These are phyloP conservation scores for Chironomus riparius DNA, from an alignment of 2,888 invertebrate species.

Conservation along the genomic window DNA sequence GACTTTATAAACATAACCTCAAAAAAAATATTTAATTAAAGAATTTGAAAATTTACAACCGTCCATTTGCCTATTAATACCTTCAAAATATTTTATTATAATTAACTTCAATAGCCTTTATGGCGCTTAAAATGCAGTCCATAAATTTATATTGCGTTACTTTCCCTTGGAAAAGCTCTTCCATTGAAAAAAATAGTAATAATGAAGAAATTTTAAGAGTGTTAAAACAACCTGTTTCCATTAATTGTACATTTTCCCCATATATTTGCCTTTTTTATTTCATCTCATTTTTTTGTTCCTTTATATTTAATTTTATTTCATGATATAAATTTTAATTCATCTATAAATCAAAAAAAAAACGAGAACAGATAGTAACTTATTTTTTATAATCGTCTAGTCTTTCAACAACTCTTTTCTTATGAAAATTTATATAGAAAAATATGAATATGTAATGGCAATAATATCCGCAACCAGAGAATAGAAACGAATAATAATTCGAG, in stretches of 20 bases:
- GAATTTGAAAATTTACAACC: too few species aligned
- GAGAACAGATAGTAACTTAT: neutral
- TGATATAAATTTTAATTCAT: neutral
- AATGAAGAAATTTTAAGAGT: slow-evolving; percentile 25
- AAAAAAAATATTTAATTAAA: too few species aligned
- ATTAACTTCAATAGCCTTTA: too few species aligned
- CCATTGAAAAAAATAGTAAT: neutral
- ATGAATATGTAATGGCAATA: neutral
- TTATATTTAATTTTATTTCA: neutral
- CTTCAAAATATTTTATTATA: too few species aligned
- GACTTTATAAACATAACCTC: too few species aligned
- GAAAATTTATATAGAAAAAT: neutral
- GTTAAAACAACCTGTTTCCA: slow-evolving; percentile 26
- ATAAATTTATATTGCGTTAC: too few species aligned
- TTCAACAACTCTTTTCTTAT: slow-evolving; percentile 19
- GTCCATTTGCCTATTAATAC: too few species aligned
- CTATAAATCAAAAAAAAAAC: slow-evolving; percentile 13
- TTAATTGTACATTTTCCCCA: neutral
- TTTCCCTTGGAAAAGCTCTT: too few species aligned
- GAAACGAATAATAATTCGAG: slow-evolving; percentile 13
- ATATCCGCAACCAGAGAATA: slow-evolving; percentile 11
- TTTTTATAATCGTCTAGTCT: neutral
- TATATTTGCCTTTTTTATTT: neutral
- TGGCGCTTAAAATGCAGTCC: too few species aligned
- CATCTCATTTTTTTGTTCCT: neutral